These are phyloP conservation scores for Dasyprocta punctata DNA, from an alignment of 2,113 vertebrate genomes.

Conservation along the genomic window DNA sequence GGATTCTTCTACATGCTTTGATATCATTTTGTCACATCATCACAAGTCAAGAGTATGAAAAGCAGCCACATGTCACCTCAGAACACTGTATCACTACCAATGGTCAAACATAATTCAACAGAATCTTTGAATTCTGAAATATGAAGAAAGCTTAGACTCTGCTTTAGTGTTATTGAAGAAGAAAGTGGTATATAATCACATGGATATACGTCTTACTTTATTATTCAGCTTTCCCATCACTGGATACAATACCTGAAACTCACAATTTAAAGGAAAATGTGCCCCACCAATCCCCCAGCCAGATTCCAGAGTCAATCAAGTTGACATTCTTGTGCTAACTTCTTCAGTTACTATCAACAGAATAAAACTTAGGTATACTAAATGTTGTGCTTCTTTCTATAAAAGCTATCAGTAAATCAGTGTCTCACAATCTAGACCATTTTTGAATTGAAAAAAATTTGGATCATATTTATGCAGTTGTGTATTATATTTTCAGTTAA, in stretches of 20 bases:
- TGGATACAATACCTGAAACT: not conserved
- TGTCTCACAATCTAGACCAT: conserved; percentile 16
- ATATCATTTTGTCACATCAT: conserved; percentile 39
- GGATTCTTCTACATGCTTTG: conserved; percentile 38
- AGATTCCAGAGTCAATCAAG: not conserved
- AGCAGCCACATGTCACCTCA: not conserved
- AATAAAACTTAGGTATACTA: conserved; percentile 30
- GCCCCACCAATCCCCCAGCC: not conserved
- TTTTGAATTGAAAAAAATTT: conserved; percentile 4
- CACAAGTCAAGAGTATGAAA: conserved; percentile 26
- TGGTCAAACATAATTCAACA: conserved; percentile 39
- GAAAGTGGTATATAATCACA: not conserved
- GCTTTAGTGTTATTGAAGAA: conserved; percentile 51
- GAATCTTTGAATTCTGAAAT: conserved; percentile 38
- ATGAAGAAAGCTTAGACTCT: conserved; percentile 31
- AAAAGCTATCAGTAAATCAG: conserved; percentile 27
- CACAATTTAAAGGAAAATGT: not conserved
- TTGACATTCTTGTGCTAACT: not conserved
- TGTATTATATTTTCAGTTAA: conserved; percentile 41
- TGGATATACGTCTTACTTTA: not conserved
- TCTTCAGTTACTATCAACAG: not conserved
- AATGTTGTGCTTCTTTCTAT: conserved; percentile 18
- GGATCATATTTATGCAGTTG: not conserved
- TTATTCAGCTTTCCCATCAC: not conserved
- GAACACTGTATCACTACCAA: not conserved